These are phyloP conservation scores for Chromoteleia sp. DNA, from an alignment of 2,888 invertebrate genomes.

Conservation along the genomic window DNA sequence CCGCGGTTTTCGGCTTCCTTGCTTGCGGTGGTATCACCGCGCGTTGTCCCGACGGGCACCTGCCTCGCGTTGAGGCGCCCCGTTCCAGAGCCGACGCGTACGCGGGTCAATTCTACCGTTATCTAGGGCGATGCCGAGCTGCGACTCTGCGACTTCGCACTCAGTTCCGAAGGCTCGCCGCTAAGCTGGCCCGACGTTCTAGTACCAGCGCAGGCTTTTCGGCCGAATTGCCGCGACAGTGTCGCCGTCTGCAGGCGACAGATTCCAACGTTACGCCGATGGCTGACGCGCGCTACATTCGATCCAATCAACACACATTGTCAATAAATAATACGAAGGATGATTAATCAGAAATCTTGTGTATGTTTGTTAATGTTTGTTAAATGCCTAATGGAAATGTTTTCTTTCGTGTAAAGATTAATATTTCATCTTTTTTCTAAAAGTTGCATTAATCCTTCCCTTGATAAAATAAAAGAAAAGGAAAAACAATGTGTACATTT, in stretches of 20 bases:
- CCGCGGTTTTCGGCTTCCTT: conserved; percentile 39
- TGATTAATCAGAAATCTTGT: background rate
- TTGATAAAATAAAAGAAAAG: too few species aligned
- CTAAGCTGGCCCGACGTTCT: conserved; percentile 72
- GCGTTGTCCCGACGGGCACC: conserved; percentile 32
- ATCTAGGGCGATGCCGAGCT: conserved; percentile 83
- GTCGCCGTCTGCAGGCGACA: background rate
- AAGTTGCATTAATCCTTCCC: too few species aligned
- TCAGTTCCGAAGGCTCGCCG: conserved; percentile 72
- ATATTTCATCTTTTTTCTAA: too few species aligned
- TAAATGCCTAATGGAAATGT: too few species aligned
- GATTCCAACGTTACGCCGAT: background rate
- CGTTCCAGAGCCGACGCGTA: conserved; percentile 74
- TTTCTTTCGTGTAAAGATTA: too few species aligned
- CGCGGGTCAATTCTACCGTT: conserved; percentile 80
- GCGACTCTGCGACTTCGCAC: conserved; percentile 52
- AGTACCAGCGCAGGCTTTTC: conserved; percentile 25
- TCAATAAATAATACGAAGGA: background rate
- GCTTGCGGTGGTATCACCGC: conserved; percentile 21
- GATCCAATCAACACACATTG: background rate
- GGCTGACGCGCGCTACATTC: background rate
- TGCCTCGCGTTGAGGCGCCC: conserved; percentile 56
- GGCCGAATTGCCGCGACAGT: background rate
- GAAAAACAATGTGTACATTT: too few species aligned
- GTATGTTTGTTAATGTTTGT: too few species aligned